Evolutionary conservation across 64 coral and sea anemone genomes (phyloP).

Genomic region (Montipora cactus): DNA sequence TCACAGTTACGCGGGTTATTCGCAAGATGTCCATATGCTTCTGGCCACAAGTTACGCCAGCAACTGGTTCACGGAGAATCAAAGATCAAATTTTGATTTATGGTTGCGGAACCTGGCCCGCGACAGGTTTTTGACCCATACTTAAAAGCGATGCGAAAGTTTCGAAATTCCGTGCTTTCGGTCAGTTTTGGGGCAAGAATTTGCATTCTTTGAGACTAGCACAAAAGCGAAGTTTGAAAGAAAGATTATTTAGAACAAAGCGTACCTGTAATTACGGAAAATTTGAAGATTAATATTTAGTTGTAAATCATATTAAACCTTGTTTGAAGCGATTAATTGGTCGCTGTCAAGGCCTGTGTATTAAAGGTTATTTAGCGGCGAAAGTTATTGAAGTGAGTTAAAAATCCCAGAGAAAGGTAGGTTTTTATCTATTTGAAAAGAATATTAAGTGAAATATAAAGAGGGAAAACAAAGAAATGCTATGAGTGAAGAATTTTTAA

Average conservation of each 20-base stretch:
- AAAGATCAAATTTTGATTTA: constrained; percentile 90
- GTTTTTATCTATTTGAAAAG: not conserved
- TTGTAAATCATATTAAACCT: not conserved
- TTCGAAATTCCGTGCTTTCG: not conserved
- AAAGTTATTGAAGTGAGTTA: not conserved
- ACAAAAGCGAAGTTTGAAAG: not conserved
- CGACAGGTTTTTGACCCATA: constrained; percentile 56
- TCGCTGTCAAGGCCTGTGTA: not conserved
- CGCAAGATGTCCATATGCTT: constrained; percentile 97
- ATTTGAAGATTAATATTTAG: constrained; percentile 15
- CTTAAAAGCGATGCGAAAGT: not conserved
- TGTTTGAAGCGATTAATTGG: constrained; percentile 19
- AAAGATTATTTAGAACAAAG: not conserved
- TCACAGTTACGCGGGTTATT: constrained; percentile 90
- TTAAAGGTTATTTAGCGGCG: not conserved
- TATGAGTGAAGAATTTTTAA: constrained; percentile 10
- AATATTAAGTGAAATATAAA: not conserved
- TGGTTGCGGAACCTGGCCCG: constrained; percentile 85
- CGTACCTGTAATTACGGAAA: not conserved
- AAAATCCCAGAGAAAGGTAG: not conserved
- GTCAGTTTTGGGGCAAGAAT: not conserved
- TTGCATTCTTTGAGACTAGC: constrained; percentile 24
- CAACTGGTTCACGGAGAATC: constrained; percentile 99
- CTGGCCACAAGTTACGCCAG: constrained; percentile 84
- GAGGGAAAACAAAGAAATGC: constrained; percentile 13